Evolutionary conservation across 2,888 invertebrate genomes (phyloP), one percentile per base, ranked within the genome.

Genomic region (Syrista parreyssii): DNA sequence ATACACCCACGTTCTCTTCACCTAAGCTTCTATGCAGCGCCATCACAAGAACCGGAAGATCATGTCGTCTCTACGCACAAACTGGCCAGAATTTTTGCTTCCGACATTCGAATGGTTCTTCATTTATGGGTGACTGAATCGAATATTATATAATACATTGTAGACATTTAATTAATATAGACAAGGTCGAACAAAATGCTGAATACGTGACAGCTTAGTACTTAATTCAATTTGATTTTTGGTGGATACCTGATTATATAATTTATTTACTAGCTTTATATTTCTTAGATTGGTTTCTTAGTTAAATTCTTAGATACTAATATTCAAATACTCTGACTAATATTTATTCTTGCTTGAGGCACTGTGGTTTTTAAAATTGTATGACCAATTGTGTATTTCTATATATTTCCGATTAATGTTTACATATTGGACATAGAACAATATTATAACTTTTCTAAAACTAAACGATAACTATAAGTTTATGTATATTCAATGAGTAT

Each of bases 1-100:
- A 76, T 12, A 86, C 86, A 6, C 86, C 89, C 4, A 81, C 74
- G 11, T 35, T 76, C 9, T 23, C 68, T 1, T n/a, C 78, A 15
- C 55, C 80, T 6, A 84, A 79, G 79, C 4, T n/a, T 23, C 35
- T 81, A n/a, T 90, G 90, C 78, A 80, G 74, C 6, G 90, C 85
- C 55, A 68, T 81, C 68, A 90, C 90, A 23, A 86, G 85, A 81
- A 86, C 78, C 32, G 89, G 89, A 33, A 85, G 81, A 34, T 84
- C 81, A 72, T 90, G 90, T 80, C 85, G 89, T 31, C 55, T 83
- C 3, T 68, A 78, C 6, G 81, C 86, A 11, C 78, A 71, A 11
- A 75, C 23, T 12, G 89, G 87, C 0, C 80, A 79, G 73, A 72
- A 76, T 55, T 87, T 80, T 75, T 90, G 90, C 68, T 74, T 76